Base-by-base conservation (phyloP, 2,113 vertebrate genomes). In the Nothoprocta pentlandii region DNA sequence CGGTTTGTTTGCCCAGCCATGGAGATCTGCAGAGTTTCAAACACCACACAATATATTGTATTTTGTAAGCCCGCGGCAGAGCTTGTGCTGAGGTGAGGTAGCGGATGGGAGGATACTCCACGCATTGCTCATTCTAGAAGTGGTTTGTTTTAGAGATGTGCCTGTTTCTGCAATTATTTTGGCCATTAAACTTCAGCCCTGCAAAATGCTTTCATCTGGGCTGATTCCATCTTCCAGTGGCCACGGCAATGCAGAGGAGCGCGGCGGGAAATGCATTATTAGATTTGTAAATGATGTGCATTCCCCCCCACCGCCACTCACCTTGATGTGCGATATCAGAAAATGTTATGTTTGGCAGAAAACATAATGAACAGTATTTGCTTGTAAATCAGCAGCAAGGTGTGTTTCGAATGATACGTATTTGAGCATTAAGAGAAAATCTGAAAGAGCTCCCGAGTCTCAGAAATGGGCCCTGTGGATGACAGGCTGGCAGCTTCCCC, bases 131-230 rank as follows among this genome's bases (percentile, higher is more conserved):
- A 66, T 92, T 93, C 84, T 82, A 80, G 34, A 96, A 96, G 90
- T 95, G 90, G 86, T 89, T 96, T 97, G 90, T 94, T 96, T 95
- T 87, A 92, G 83, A 92, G 74, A 76, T 58, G 46, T 58, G 49
- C 89, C n/a, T 86, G 77, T 89, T 76, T 92, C 86, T 94, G 84
- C 85, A 90, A 89, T 97, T 95, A 89, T 90, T 82, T 94, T 87
- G 91, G 87, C 80, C 86, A 87, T 94, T 97, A 85, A 92, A 83
- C 51, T 90, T 69, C 76, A 73, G 53, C 80, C 79, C 91, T 83
- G 92, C 64, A 83, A 93, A 70, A 70, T 34, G 80, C 84, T 93
- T 92, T 93, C 85, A 96, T 96, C 94, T 95, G 80, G 80, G 53
- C 89, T 51, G 56, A 76, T 93, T 87, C 77, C 41, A 58, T 94